phyloP scores from a whole-genome alignment of 2,797 vertebrate genomes.

The Oryzias dopingdopingensis region DNA sequence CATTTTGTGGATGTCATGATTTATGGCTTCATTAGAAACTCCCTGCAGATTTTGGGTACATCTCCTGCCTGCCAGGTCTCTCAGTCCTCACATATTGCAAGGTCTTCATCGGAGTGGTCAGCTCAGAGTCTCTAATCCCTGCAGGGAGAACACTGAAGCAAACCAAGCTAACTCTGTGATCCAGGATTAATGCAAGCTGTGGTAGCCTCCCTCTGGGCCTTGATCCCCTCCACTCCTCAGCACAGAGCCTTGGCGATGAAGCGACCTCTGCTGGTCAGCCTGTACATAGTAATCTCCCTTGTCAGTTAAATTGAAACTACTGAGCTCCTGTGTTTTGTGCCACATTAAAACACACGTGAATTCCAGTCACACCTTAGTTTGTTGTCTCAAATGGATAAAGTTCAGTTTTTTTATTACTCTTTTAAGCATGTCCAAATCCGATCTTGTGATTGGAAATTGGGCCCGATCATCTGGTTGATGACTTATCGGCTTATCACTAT shows the following conservation, averaged over 20 bases:
- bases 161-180: constrained; percentile 69
- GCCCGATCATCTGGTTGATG: too few species aligned
- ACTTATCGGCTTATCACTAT: too few species aligned
- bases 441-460: too few species aligned
- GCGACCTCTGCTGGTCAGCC: constrained; percentile 33
- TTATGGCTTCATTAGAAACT: constrained; percentile 2
- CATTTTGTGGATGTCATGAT: not conserved
- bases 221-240: constrained; percentile 42
- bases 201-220: constrained; percentile 49
- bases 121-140: constrained; percentile 68
- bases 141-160: constrained; percentile 59
- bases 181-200: constrained; percentile 65
- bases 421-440: too few species aligned
- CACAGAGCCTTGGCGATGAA: not conserved
- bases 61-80: constrained; percentile 40
- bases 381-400: too few species aligned
- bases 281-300: constrained; percentile 42
- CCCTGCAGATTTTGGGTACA: not conserved
- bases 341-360: too few species aligned
- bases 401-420: too few species aligned
- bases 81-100: constrained; percentile 49
- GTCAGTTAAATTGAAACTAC: constrained; percentile 28
- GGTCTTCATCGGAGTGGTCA: constrained; percentile 64
- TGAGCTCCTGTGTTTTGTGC: constrained; percentile 24
- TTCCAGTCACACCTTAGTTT: too few species aligned